These are phyloP conservation scores for Lithophane socia DNA, from an alignment of 2,888 invertebrate genomes.

Conservation along the genomic window DNA sequence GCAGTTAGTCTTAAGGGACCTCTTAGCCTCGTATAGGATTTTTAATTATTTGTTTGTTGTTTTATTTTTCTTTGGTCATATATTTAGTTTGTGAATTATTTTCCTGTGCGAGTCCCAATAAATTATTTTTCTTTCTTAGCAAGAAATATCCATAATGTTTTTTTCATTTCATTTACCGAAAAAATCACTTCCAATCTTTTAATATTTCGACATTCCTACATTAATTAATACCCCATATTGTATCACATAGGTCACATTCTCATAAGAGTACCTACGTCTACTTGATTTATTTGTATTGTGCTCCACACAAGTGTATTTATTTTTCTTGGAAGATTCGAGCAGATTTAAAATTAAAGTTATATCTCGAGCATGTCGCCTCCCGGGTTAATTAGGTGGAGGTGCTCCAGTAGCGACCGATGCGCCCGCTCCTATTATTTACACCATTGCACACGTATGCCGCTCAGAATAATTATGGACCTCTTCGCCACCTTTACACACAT, in stretches of 20 bases:
- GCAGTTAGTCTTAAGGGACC: not conserved
- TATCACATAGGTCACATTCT: constrained; percentile 19
- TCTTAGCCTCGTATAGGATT: not conserved
- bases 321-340: constrained; percentile 76
- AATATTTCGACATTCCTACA: not conserved
- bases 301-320: constrained; percentile 69
- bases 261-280: constrained; percentile 1
- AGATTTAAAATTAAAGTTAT: constrained; percentile 84
- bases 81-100: not conserved
- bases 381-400: constrained; percentile 86
- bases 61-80: not conserved
- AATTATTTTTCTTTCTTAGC: not conserved
- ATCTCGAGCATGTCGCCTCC: constrained; percentile 85
- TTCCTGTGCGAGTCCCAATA: not conserved
- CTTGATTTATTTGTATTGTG: constrained; percentile 53
- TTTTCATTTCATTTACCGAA: not conserved
- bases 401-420: constrained; percentile 72
- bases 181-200: not conserved
- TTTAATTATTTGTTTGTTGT: not conserved
- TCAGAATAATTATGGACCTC: constrained; percentile 80
- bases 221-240: constrained; percentile 32
- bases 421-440: constrained; percentile 78
- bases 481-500: constrained; percentile 78
- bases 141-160: not conserved
- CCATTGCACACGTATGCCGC: constrained; percentile 74